Evolutionary conservation across 1,140 invertebrate species (phyloP).

Genomic region (Ephestia elutella): DNA sequence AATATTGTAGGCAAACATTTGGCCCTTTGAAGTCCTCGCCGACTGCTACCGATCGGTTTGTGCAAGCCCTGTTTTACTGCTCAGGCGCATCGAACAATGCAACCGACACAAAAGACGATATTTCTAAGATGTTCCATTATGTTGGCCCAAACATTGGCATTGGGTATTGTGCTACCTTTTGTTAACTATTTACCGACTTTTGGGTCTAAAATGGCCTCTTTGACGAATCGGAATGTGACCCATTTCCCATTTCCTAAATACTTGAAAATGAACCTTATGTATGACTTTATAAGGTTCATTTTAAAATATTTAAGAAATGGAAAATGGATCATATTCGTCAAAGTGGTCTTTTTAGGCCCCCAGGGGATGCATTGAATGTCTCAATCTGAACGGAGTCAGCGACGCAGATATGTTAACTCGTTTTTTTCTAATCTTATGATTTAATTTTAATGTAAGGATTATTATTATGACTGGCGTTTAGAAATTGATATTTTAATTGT

Average conservation of each 20-base stretch:
- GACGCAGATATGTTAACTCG: constrained; percentile 46
- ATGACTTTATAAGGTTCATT: too few relatives aligned
- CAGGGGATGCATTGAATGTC: constrained; percentile 43
- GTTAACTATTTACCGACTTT: constrained; percentile 67
- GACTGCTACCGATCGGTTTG: constrained; percentile 59
- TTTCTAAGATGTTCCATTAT: constrained; percentile 61
- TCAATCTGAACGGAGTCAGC: constrained; percentile 42
- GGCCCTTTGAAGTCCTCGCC: constrained; percentile 43
- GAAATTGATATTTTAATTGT: too few relatives aligned
- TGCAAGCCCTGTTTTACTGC: constrained; percentile 42
- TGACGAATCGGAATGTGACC: too few relatives aligned
- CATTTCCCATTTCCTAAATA: too few relatives aligned
- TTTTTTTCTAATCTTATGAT: constrained; percentile 21
- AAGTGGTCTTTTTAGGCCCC: too few relatives aligned
- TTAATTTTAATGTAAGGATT: not conserved
- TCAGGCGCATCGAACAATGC: constrained; percentile 39
- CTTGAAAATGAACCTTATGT: too few relatives aligned
- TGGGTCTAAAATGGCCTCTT: too few relatives aligned
- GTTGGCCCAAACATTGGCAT: constrained; percentile 67
- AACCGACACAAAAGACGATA: constrained; percentile 41
- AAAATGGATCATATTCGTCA: too few relatives aligned
- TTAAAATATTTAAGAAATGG: too few relatives aligned
- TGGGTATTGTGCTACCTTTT: constrained; percentile 57
- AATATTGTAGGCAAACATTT: constrained; percentile 64
- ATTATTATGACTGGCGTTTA: too few relatives aligned